phyloP scores from a whole-genome alignment of 2,797 vertebrate species.

The Galagoides demidoff region DNA sequence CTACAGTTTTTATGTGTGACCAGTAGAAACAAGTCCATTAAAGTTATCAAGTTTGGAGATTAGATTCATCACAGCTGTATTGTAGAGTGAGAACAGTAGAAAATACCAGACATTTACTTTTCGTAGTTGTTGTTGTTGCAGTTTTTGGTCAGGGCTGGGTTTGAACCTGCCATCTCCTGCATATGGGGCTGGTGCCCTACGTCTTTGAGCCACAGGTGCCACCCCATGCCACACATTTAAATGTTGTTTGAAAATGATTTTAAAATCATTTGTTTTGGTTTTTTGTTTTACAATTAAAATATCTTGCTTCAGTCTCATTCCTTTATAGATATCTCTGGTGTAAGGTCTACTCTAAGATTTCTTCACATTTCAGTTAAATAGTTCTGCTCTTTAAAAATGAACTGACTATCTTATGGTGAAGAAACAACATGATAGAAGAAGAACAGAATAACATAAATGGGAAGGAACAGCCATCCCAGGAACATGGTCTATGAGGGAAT shows the following conservation, averaged over 20 bases:
- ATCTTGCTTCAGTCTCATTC: neutral
- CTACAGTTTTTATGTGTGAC: neutral
- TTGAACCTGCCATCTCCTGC: too few species aligned
- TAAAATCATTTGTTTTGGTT: neutral
- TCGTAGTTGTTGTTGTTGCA: too few species aligned
- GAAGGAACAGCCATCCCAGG: neutral
- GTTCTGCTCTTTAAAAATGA: conserved; percentile 26
- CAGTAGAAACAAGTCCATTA: neutral
- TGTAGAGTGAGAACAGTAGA: neutral
- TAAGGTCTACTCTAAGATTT: neutral
- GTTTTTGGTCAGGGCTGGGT: too few species aligned
- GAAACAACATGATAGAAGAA: neutral
- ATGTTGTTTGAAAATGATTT: neutral
- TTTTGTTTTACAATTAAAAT: neutral
- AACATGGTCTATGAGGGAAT: neutral
- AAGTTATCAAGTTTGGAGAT: neutral
- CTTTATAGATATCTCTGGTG: neutral
- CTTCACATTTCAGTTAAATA: neutral
- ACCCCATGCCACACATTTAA: neutral
- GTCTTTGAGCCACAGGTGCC: too few species aligned
- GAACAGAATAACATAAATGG: neutral
- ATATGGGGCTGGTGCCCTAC: too few species aligned
- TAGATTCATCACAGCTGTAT: neutral
- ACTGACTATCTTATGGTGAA: neutral
- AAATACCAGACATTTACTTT: neutral